Evolutionary conservation across 2,797 vertebrate genomes (phyloP).

Genomic region (Sebastes goodei): DNA sequence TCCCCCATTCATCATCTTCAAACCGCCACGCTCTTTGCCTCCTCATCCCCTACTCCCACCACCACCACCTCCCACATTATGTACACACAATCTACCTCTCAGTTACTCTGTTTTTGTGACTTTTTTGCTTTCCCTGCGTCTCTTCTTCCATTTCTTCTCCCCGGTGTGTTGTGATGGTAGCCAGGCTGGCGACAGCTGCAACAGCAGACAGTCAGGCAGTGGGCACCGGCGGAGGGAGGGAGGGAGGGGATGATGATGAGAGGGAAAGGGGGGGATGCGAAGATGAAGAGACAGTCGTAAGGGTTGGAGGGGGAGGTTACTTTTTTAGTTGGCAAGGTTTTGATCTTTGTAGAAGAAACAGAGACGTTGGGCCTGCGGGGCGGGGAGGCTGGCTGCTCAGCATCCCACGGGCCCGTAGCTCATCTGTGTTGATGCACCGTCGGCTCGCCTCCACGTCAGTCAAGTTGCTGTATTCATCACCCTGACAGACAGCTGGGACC

Average conservation of each 20-base stretch:
- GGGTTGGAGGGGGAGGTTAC: constrained; percentile 12
- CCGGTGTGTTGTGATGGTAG: constrained; percentile 60
- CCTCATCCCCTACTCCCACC: constrained; percentile 1
- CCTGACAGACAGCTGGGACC: neutral
- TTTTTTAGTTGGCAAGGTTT: constrained; percentile 26
- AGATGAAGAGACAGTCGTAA: constrained; percentile 20
- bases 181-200: constrained; percentile 72
- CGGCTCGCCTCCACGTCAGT: constrained; percentile 5
- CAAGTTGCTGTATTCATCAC: constrained; percentile 1
- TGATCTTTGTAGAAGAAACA: constrained; percentile 44
- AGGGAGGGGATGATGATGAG: neutral
- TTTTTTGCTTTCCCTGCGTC: constrained; percentile 26
- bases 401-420: constrained; percentile 32
- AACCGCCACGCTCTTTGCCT: constrained; percentile 21
- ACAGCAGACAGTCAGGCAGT: constrained; percentile 57
- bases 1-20: constrained; percentile 48
- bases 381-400: neutral
- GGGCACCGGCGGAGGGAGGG: constrained; percentile 23
- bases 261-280: neutral
- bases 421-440: constrained; percentile 21
- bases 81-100: constrained; percentile 44
- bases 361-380: neutral
- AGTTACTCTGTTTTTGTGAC: constrained; percentile 22
- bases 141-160: constrained; percentile 59
- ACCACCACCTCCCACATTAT: constrained; percentile 8